phyloP scores from a whole-genome alignment of 2,113 vertebrate species.

The Oxygymnocypris stewartii region DNA sequence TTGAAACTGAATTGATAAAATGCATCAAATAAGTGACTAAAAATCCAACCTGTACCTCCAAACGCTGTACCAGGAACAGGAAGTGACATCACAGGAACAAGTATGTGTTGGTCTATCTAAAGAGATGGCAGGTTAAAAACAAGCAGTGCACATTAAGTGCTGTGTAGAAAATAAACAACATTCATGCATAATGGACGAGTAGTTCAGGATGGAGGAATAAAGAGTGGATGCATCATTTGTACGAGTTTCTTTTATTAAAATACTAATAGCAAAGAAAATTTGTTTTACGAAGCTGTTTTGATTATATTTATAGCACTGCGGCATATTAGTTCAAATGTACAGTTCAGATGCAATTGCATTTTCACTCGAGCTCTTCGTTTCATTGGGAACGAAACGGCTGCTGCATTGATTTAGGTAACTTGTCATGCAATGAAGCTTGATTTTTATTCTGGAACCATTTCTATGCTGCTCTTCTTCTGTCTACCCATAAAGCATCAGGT shows the following conservation, averaged over 20 bases:
- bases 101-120: not conserved
- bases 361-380: not conserved
- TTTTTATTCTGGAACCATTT: not conserved
- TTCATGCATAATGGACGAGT: not conserved
- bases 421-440: not conserved
- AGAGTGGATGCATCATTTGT: not conserved
- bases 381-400: not conserved
- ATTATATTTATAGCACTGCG: not conserved
- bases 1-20: not conserved
- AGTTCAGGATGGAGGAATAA: not conserved
- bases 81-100: not conserved
- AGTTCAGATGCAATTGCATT: not conserved
- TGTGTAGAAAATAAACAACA: not conserved
- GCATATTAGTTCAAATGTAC: not conserved
- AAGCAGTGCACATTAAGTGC: too few species aligned
- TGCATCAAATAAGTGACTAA: not conserved
- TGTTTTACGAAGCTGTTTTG: not conserved
- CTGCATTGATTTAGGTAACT: not conserved
- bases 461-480: not conserved
- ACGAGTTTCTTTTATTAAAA: not conserved
- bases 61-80: not conserved
- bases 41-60: not conserved
- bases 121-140: not conserved
- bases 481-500: not conserved
- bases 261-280: not conserved